Conservation (phyloP, 64 coral and sea anemone species). For the Trachythela sp. region DNA sequence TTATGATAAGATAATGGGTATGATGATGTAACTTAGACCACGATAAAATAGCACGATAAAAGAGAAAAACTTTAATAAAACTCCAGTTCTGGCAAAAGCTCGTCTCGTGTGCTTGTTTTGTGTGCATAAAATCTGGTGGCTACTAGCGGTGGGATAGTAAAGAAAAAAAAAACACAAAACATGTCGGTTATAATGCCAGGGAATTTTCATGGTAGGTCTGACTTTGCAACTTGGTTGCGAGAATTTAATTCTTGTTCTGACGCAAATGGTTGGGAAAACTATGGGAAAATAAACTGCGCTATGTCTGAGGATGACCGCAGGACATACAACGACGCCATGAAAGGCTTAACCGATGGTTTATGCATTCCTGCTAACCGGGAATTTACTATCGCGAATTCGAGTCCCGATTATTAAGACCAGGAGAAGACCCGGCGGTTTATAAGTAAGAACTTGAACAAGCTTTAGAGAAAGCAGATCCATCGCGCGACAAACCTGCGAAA, state of each 20-base stretch:
- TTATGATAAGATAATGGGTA: too few relatives aligned
- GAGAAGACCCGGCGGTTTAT: slow-evolving; percentile 32
- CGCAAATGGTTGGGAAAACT: slow-evolving; percentile 22
- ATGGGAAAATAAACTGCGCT: background rate
- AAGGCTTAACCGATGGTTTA: slow-evolving; percentile 6
- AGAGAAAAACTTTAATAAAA: too few relatives aligned
- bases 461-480: slow-evolving; percentile 8
- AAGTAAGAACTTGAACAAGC: slow-evolving; percentile 44
- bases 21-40: too few relatives aligned
- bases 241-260: slow-evolving; percentile 39
- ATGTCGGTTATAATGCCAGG: background rate
- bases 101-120: too few relatives aligned
- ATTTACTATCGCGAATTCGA: slow-evolving; percentile 35
- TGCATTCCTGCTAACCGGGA: slow-evolving; percentile 6
- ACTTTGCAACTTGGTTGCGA: slow-evolving; percentile 31
- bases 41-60: too few relatives aligned
- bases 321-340: background rate
- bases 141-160: too few relatives aligned
- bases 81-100: too few relatives aligned
- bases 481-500: background rate
- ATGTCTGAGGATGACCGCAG: background rate
- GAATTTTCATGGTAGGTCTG: slow-evolving; percentile 30
- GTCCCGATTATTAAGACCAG: background rate
- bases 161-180: too few relatives aligned
- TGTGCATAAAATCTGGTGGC: too few relatives aligned